Evolutionary conservation across 2,797 vertebrate genomes (phyloP).

Genomic region (Sebastes vulpes): DNA sequence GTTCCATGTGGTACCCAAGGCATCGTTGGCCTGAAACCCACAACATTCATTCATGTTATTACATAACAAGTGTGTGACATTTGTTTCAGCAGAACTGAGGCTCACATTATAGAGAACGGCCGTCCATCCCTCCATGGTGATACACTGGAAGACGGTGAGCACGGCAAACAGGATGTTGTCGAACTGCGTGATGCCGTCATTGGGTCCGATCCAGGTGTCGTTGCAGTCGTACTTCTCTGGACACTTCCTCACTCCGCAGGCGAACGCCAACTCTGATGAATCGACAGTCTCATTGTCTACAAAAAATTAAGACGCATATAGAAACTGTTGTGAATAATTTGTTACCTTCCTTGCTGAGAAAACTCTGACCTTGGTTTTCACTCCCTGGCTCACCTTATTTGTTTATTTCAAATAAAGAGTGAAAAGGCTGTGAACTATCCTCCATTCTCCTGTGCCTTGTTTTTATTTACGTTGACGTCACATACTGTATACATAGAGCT

Average conservation of each 20-base stretch:
- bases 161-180: slow-evolving; percentile 99
- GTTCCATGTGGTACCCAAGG: slow-evolving; percentile 96
- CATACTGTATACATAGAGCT: not conserved
- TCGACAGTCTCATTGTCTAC: slow-evolving; percentile 88
- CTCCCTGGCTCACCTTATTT: not conserved
- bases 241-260: slow-evolving; percentile 94
- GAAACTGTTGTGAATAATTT: not conserved
- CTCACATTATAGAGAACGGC: slow-evolving; percentile 98
- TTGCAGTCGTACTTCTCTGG: slow-evolving; percentile 93
- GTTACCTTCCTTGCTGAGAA: not conserved
- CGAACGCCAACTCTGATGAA: slow-evolving; percentile 93
- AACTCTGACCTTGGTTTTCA: not conserved
- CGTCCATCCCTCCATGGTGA: slow-evolving; percentile 99
- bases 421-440: not conserved
- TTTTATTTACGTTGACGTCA: not conserved
- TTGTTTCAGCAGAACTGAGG: not conserved
- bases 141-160: slow-evolving; percentile 99
- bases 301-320: not conserved
- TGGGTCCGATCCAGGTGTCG: slow-evolving; percentile 96
- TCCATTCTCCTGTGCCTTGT: not conserved
- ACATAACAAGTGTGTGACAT: not conserved
- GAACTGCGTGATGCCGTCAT: slow-evolving; percentile 98
- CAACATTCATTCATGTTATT: slow-evolving; percentile 15
- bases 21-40: slow-evolving; percentile 95
- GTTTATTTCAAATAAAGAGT: not conserved